Conservation (phyloP, 2,113 vertebrate species). For the Larimichthys polyactis region DNA sequence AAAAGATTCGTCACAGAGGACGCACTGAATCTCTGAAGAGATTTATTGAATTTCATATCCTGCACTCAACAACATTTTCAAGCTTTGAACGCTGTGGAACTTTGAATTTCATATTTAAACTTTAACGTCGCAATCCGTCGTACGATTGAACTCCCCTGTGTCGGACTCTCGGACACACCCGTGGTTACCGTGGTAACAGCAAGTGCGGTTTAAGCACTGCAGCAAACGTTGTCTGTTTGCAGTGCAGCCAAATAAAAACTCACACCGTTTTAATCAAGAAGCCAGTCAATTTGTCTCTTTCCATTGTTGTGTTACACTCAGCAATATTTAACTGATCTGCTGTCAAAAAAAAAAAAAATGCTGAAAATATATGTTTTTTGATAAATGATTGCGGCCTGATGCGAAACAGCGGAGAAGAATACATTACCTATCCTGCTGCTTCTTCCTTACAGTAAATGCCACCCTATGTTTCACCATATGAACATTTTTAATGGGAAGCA, state of each 20-base stretch:
- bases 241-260: conserved; percentile 5
- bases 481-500: too few species aligned
- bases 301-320: neutral
- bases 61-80: neutral
- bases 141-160: neutral
- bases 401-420: too few species aligned
- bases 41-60: neutral
- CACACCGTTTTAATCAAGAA: neutral
- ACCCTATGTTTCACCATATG: too few species aligned
- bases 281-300: neutral
- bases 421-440: too few species aligned
- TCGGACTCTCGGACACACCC: neutral
- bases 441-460: too few species aligned
- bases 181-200: neutral
- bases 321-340: neutral
- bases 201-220: neutral
- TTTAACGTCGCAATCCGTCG: neutral
- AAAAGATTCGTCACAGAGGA: conserved; percentile 6
- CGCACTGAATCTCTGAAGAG: neutral
- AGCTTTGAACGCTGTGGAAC: neutral
- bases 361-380: neutral
- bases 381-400: neutral
- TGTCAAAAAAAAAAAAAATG: neutral
- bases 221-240: neutral
- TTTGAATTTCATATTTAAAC: conserved; percentile 14